Evolutionary conservation across 1,140 invertebrate genomes (phyloP).

Genomic region (Drosophila serrata): DNA sequence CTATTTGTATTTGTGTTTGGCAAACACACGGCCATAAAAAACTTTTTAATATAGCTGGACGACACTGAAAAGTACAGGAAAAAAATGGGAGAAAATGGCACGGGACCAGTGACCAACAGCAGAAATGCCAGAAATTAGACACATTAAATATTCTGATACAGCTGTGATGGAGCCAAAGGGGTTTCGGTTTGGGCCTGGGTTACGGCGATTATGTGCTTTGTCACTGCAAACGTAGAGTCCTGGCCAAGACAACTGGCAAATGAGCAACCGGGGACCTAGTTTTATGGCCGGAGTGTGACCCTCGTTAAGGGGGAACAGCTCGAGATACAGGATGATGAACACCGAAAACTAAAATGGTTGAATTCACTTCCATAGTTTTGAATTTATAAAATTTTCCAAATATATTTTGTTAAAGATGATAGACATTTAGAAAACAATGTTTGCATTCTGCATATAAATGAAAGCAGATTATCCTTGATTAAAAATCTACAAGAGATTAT

Average conservation of each 20-base stretch:
- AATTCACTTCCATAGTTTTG: neutral
- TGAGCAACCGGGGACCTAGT: conserved; percentile 70
- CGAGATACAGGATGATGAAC: conserved; percentile 17
- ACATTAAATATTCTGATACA: conserved; percentile 71
- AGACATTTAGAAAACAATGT: neutral
- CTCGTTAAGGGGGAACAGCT: conserved; percentile 32
- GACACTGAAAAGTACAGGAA: conserved; percentile 26
- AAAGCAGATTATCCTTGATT: too few relatives aligned
- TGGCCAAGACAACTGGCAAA: conserved; percentile 49
- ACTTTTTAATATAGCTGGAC: conserved; percentile 67
- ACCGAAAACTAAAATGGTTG: conserved; percentile 12
- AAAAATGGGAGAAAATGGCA: conserved; percentile 5
- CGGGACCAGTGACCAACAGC: conserved; percentile 34
- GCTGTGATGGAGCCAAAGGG: conserved; percentile 40
- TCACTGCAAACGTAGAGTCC: conserved; percentile 28
- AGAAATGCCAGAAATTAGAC: conserved; percentile 70
- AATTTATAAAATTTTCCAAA: neutral
- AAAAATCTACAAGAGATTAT: too few relatives aligned
- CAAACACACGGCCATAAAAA: conserved; percentile 73
- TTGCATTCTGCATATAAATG: too few relatives aligned
- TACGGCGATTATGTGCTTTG: conserved; percentile 61
- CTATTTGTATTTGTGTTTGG: conserved; percentile 55
- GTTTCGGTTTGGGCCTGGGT: conserved; percentile 20
- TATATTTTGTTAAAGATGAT: neutral
- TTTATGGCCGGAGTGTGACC: conserved; percentile 44